Percentiles rank a stretch among this genome's conserved stretches.
phyloP scores from a whole-genome alignment of 2,113 vertebrate genomes.

The Bufo bufo region DNA sequence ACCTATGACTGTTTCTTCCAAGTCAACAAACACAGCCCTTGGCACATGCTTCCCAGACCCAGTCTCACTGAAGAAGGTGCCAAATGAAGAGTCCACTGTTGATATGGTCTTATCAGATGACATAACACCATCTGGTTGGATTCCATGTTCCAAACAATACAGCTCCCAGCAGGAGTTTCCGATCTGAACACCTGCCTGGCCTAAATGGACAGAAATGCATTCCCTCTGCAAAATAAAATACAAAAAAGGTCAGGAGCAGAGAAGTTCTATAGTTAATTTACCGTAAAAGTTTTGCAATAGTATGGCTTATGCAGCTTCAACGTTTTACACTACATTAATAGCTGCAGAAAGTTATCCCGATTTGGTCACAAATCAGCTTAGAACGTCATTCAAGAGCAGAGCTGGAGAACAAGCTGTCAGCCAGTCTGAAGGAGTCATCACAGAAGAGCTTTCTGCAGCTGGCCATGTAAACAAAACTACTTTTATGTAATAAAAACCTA shows the following conservation, averaged over 20 bases:
- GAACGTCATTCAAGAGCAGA: too few species aligned
- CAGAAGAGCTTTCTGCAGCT: too few species aligned
- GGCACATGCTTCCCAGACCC: conserved; percentile 58
- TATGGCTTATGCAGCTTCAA: too few species aligned
- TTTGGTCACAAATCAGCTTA: too few species aligned
- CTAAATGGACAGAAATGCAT: conserved; percentile 54
- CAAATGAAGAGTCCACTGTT: conserved; percentile 53
- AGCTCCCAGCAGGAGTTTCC: conserved; percentile 77
- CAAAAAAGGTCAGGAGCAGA: neutral
- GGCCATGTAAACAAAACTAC: too few species aligned
- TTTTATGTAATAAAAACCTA: too few species aligned
- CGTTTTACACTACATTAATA: too few species aligned
- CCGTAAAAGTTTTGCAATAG: too few species aligned
- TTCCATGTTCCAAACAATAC: conserved; percentile 69
- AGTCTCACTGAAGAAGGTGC: conserved; percentile 57
- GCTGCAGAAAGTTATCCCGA: too few species aligned
- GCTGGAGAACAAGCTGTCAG: too few species aligned
- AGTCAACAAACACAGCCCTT: conserved; percentile 57
- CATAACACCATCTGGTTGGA: conserved; percentile 68
- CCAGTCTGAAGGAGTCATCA: too few species aligned
- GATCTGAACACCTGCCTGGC: conserved; percentile 69
- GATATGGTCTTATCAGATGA: neutral
- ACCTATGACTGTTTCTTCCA: conserved; percentile 59
- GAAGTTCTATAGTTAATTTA: too few species aligned
- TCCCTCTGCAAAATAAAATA: conserved; percentile 39